Evolutionary conservation across 2,888 invertebrate species (phyloP).

Genomic region (Galeopsomyia nigrocyanea): DNA sequence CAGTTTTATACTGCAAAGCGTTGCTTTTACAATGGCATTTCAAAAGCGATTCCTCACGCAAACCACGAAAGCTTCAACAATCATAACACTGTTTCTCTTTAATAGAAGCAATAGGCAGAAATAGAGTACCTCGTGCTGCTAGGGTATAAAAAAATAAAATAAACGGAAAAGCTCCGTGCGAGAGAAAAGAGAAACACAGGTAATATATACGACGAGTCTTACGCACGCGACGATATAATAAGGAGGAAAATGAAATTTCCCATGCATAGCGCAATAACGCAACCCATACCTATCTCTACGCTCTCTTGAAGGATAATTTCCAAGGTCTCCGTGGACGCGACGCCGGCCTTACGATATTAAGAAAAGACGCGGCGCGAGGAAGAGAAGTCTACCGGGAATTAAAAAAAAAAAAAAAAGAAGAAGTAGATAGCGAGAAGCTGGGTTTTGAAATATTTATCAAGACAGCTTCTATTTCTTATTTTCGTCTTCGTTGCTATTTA

Average conservation of each 20-base stretch:
- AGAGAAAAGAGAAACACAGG: too few relatives aligned
- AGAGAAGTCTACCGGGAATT: conserved; percentile 17
- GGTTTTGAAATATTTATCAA: conserved; percentile 37
- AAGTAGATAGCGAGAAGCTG: background rate
- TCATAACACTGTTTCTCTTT: too few relatives aligned
- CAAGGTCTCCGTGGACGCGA: conserved; percentile 21
- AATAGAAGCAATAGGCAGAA: too few relatives aligned
- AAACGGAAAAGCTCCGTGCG: too few relatives aligned
- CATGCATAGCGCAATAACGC: conserved; percentile 29
- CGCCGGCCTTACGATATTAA: conserved; percentile 17
- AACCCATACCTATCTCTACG: background rate
- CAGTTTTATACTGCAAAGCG: too few relatives aligned
- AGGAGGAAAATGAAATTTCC: conserved; percentile 33
- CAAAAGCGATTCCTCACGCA: too few relatives aligned
- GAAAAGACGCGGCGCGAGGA: conserved; percentile 8
- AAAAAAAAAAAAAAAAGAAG: conserved; percentile 15
- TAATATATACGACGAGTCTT: too few relatives aligned
- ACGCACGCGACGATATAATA: background rate
- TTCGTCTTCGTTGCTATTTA: too few relatives aligned
- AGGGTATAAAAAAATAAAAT: too few relatives aligned
- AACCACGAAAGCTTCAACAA: too few relatives aligned
- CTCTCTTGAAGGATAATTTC: conserved; percentile 18
- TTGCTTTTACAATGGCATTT: too few relatives aligned
- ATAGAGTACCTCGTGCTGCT: too few relatives aligned
- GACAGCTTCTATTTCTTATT: background rate